Base-by-base conservation (phyloP, 2,888 invertebrate genomes). In the Myopa tessellatipennis region DNA sequence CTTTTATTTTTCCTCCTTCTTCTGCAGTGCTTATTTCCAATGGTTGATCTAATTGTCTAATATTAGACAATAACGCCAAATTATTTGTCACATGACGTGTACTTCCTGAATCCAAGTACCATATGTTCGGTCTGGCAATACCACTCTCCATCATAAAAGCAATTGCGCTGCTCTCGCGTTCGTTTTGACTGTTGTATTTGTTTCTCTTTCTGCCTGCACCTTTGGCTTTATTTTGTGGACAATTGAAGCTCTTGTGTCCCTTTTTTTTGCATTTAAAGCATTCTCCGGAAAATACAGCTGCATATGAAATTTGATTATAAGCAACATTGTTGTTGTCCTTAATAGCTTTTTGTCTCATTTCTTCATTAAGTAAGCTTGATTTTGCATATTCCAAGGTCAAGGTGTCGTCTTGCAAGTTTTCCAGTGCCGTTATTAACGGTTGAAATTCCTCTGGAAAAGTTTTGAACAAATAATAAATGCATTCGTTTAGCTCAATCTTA, bases 401-500 rank as follows among this genome's bases (percentile, higher is more conserved):
- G 16, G 40, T 70, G n/a, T 80, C 76, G 60, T 79, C 78, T 1
- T 69, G 79, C 75, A 79, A 68, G 55, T 77, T 79, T 79, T 79
- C 78, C 3, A 78, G n/a, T 36, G 74, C 76, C 26, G 76, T 79
- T 78, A 77, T 78, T 3, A 79, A 58, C 26, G 76, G 76, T n/a
- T 78, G 75, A 36, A 77, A 77, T 12, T 77, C 77, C 52, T 76
- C 79, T 5, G 76, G 26, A 26, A 26, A 26, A 26, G 26, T 26
- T 26, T 26, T 26, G 26, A 26, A 26, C 26, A 26, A 26, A 26
- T 26, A 26, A 26, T 26, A 26, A 26, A 26, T 26, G 26, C 26
- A 26, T 26, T 26, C 26, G 26, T 26, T 26, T 26, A 26, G 26
- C 26, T 26, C 26, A 26, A 26, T 26, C 26, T 26, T 26, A 26